phyloP scores from a whole-genome alignment of 1,140 invertebrate genomes.

The Sminthurinus signatus region DNA sequence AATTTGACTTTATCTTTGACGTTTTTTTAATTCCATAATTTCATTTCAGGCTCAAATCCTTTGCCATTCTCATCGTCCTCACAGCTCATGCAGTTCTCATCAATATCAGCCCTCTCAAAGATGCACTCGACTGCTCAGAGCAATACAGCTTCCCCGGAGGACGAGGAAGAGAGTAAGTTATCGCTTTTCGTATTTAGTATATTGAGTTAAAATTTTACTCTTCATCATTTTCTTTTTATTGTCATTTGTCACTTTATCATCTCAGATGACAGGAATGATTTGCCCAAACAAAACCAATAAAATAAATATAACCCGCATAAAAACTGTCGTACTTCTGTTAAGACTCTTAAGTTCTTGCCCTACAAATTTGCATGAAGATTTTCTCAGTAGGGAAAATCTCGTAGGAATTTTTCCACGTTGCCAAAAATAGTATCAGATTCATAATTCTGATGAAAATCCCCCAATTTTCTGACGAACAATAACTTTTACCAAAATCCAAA shows the following conservation, averaged over 20 bases:
- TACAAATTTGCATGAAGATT: too few relatives aligned
- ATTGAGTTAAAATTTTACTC: not conserved
- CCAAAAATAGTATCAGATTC: too few relatives aligned
- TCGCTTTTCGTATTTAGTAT: too few relatives aligned
- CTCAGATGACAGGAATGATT: not conserved
- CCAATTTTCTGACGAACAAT: too few relatives aligned
- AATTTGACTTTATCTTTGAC: too few relatives aligned
- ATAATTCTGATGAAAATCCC: too few relatives aligned
- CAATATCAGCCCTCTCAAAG: conserved; percentile 29
- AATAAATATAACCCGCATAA: not conserved
- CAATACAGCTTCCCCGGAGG: conserved; percentile 22
- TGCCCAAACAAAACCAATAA: not conserved
- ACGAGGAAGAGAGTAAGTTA: conserved; percentile 29
- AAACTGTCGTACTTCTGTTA: not conserved
- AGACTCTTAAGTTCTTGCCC: not conserved
- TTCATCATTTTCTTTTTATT: not conserved
- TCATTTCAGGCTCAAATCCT: conserved; percentile 26
- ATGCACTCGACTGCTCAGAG: conserved; percentile 34
- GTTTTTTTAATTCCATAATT: too few relatives aligned
- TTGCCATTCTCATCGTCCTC: conserved; percentile 25
- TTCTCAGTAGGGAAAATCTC: too few relatives aligned
- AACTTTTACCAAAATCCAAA: too few relatives aligned
- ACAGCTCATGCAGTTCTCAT: conserved; percentile 24
- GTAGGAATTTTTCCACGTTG: too few relatives aligned
- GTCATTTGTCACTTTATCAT: not conserved